phyloP scores from a whole-genome alignment of 2,113 vertebrate genomes.

The Gulo gulo region DNA sequence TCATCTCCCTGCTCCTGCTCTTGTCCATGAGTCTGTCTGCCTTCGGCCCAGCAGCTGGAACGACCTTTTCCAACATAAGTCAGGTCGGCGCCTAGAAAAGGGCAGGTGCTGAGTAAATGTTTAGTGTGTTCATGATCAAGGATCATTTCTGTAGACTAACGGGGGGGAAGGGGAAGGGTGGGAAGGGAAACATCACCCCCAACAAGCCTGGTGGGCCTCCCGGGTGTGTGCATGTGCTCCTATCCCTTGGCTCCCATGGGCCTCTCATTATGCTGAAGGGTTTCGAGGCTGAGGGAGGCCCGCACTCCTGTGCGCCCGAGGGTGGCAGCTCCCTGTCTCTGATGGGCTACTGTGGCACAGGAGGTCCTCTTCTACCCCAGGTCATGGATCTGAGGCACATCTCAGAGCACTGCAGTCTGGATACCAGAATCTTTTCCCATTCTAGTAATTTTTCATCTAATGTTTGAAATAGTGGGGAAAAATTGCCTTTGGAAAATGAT shows the following conservation, averaged over 20 bases:
- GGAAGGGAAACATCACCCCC: neutral
- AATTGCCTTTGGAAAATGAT: slow-evolving; percentile 22
- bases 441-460: neutral
- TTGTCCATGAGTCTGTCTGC: no score
- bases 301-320: rapidly evolving
- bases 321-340: neutral
- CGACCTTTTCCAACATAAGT: neutral
- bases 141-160: neutral
- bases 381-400: neutral
- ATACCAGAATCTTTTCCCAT: neutral
- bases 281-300: neutral
- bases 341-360: neutral
- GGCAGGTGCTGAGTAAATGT: neutral
- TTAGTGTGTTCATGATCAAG: neutral
- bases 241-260: no score
- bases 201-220: neutral
- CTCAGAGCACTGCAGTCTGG: neutral
- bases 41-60: neutral
- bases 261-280: neutral
- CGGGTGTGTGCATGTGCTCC: no score
- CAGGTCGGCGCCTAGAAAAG: neutral
- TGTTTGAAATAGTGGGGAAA: slow-evolving; percentile 21
- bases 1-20: neutral
- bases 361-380: neutral
- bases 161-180: no score